These are phyloP conservation scores for Henricia sp. DNA, from an alignment of 53 echinoderm and acorn worm species.

Conservation along the genomic window DNA sequence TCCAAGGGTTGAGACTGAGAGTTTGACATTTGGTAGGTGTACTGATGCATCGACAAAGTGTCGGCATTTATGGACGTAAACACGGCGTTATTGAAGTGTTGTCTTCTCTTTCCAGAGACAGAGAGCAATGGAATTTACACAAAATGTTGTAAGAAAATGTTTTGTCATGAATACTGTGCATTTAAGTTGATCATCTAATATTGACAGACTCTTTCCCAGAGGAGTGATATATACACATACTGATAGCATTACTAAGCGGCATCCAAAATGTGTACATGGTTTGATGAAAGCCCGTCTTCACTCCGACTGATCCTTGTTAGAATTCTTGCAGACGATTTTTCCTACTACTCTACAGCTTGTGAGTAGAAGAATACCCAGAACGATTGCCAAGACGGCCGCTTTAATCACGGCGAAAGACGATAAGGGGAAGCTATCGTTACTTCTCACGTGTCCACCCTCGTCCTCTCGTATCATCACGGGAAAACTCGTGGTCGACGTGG, in stretches of 20 bases:
- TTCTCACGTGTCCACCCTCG: conserved; percentile 42
- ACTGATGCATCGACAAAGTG: too few species aligned
- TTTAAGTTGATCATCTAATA: too few species aligned
- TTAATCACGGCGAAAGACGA: conserved; percentile 82
- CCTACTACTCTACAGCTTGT: conserved; percentile 71
- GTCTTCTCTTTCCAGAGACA: too few species aligned
- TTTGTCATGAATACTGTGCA: too few species aligned
- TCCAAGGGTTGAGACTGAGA: too few species aligned
- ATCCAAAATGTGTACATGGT: conserved; percentile 34
- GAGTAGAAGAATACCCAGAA: conserved; percentile 76
- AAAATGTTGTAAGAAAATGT: too few species aligned
- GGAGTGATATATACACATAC: too few species aligned
- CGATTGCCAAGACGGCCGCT: conserved; percentile 71
- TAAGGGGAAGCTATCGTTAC: conserved; percentile 39
- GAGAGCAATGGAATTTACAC: too few species aligned
- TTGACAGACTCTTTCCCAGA: too few species aligned
- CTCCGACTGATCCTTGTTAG: conserved; percentile 46
- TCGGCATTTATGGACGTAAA: too few species aligned
- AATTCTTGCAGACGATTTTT: conserved; percentile 49
- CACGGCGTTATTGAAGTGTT: too few species aligned
- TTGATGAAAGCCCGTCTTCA: conserved; percentile 39
- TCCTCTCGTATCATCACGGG: conserved; percentile 6
- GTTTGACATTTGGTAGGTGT: too few species aligned
- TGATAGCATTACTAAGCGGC: neutral
- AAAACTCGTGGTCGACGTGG: conserved; percentile 40